These are phyloP conservation scores for Lithodes maja DNA, from an alignment of 2,888 invertebrate species.

Conservation along the genomic window DNA sequence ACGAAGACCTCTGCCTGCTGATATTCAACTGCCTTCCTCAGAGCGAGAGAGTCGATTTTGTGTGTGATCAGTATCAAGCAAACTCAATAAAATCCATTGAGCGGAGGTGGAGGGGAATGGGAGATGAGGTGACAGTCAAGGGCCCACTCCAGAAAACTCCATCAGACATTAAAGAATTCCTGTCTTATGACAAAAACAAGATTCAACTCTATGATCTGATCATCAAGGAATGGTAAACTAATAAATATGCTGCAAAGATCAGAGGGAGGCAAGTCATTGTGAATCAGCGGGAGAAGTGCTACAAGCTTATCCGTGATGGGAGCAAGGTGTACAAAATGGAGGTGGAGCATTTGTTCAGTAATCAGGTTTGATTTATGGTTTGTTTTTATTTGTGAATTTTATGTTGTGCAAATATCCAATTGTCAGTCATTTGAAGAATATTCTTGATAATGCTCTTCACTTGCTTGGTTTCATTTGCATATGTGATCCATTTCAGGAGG, in stretches of 20 bases:
- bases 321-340: constrained; percentile 4
- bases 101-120: constrained; percentile 1
- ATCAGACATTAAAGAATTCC: constrained; percentile 3
- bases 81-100: constrained; percentile 18
- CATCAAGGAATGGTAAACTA: constrained; percentile 5
- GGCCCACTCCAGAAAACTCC: constrained; percentile 1
- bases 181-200: constrained; percentile 22
- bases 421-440: not conserved
- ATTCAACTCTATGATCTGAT: not conserved
- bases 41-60: constrained; percentile 22
- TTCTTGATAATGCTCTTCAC: constrained; percentile 14
- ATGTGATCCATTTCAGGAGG: not conserved
- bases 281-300: constrained; percentile 17
- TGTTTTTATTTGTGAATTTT: not conserved
- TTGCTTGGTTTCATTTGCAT: not conserved
- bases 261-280: constrained; percentile 18
- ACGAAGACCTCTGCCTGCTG: constrained; percentile 20
- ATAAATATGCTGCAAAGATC: constrained; percentile 14
- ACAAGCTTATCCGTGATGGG: constrained; percentile 13
- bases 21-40: constrained; percentile 24
- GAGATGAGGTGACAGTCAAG: constrained; percentile 33
- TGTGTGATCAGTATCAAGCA: constrained; percentile 21
- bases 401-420: not conserved
- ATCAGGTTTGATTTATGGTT: not conserved
- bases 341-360: not conserved